Conservation (phyloP, 2,888 invertebrate genomes). For the Melanostoma scalare region DNA sequence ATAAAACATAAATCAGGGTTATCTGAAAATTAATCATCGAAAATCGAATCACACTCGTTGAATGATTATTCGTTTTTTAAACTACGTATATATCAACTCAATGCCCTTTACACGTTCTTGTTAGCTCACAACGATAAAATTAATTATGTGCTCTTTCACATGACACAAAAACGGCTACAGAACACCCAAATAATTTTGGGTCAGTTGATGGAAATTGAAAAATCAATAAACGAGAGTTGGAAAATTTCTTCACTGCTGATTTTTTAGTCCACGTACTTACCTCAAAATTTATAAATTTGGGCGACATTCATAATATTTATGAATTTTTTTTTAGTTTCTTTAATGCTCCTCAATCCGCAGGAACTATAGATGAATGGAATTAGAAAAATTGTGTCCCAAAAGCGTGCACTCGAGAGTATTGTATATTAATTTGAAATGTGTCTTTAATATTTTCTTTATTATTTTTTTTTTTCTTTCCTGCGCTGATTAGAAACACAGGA, state of each 20-base stretch:
- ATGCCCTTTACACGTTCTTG: background rate
- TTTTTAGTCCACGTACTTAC: slow-evolving; percentile 83
- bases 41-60: slow-evolving; percentile 23
- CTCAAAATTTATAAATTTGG: slow-evolving; percentile 92
- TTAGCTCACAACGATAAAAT: background rate
- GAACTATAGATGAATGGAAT: slow-evolving; percentile 24
- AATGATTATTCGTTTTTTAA: slow-evolving; percentile 24
- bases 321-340: slow-evolving; percentile 54
- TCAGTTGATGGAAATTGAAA: slow-evolving; percentile 59
- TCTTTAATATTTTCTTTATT: slow-evolving; percentile 4
- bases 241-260: slow-evolving; percentile 32
- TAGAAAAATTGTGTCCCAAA: slow-evolving; percentile 14
- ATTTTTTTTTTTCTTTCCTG: slow-evolving; percentile 22
- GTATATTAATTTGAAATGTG: slow-evolving; percentile 40
- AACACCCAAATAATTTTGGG: slow-evolving; percentile 55
- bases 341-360: slow-evolving; percentile 26
- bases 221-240: slow-evolving; percentile 63
- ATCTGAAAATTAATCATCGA: slow-evolving; percentile 84
- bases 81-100: background rate
- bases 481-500: slow-evolving; percentile 53
- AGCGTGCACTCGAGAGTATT: slow-evolving; percentile 38
- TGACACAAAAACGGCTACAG: slow-evolving; percentile 20
- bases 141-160: background rate
- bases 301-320: slow-evolving; percentile 92
- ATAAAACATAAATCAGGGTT: slow-evolving; percentile 90